A percentile compares a stretch with the other conserved stretches of the same genome.
Conservation (phyloP, 2,888 invertebrate species). For the Drosophila diplacantha region DNA sequence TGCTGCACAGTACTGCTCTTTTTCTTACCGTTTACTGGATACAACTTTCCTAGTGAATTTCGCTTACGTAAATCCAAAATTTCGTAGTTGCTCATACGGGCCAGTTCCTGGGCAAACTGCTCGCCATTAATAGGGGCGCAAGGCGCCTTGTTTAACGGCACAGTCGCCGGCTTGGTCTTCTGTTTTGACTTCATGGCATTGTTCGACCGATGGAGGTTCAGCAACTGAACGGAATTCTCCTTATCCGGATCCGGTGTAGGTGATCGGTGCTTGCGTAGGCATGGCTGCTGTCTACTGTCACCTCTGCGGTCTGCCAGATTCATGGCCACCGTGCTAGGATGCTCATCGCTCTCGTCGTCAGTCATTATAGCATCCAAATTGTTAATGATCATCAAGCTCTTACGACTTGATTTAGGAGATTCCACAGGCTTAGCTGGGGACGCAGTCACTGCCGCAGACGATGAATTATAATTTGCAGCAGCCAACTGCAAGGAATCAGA, state of each 20-base stretch:
- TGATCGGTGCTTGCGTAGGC: slow-evolving; percentile 10
- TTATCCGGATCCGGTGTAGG: not conserved
- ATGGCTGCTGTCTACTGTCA: slow-evolving; percentile 19
- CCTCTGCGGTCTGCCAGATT: slow-evolving; percentile 45
- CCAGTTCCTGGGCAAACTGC: slow-evolving; percentile 65
- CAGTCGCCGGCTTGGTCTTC: not conserved
- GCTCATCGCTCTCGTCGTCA: slow-evolving; percentile 58
- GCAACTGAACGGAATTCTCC: slow-evolving; percentile 33
- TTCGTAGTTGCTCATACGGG: slow-evolving; percentile 70
- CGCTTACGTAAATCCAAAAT: slow-evolving; percentile 72
- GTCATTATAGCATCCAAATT: slow-evolving; percentile 45
- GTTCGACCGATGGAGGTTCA: slow-evolving; percentile 51
- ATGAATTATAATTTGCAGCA: not conserved
- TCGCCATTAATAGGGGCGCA: slow-evolving; percentile 70
- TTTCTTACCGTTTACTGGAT: slow-evolving; percentile 44
- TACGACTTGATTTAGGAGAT: not conserved
- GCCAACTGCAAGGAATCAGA: not conserved
- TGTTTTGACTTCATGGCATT: not conserved
- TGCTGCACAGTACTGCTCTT: slow-evolving; percentile 38
- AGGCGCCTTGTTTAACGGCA: slow-evolving; percentile 61
- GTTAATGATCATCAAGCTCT: not conserved
- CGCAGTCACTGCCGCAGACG: not conserved
- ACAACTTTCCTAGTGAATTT: slow-evolving; percentile 54
- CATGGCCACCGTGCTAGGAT: slow-evolving; percentile 39
- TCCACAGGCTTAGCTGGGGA: not conserved